A percentile compares a stretch with the other conserved stretches of the same genome.
These are phyloP conservation scores for Cyrtodaria siliqua DNA, from an alignment of 2,888 invertebrate genomes.

Conservation along the genomic window DNA sequence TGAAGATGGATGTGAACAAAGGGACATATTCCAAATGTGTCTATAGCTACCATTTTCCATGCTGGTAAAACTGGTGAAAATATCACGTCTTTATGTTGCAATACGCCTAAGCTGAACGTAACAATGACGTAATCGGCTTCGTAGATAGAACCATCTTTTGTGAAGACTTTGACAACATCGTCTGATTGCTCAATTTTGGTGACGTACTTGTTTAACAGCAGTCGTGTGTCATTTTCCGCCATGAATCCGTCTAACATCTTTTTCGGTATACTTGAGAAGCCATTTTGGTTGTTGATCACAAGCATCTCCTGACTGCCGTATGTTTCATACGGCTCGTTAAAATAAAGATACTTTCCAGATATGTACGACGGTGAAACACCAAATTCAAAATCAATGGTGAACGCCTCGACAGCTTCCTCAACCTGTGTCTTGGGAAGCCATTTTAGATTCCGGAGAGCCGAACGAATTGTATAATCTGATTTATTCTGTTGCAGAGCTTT, in stretches of 20 bases:
- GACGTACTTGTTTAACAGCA: conserved; percentile 42
- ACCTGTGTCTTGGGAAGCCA: conserved; percentile 31
- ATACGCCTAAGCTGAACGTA: conserved; percentile 61
- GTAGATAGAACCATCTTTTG: conserved; percentile 25
- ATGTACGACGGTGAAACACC: conserved; percentile 19
- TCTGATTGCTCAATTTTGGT: conserved; percentile 26
- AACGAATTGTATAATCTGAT: conserved; percentile 28
- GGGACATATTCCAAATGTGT: conserved; percentile 24
- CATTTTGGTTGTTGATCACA: conserved; percentile 32
- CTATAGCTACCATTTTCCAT: conserved; percentile 42
- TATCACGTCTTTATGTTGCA: conserved; percentile 35
- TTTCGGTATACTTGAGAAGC: conserved; percentile 24
- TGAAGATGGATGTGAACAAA: conserved; percentile 47
- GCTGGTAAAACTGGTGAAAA: conserved; percentile 50
- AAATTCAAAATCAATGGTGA: conserved; percentile 24
- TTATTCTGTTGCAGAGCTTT: too few relatives aligned
- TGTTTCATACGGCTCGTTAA: conserved; percentile 22
- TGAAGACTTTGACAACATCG: conserved; percentile 33
- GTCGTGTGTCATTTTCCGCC: conserved; percentile 10
- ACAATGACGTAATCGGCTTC: conserved; percentile 46
- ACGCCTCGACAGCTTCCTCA: conserved; percentile 38
- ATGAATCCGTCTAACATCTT: conserved; percentile 12
- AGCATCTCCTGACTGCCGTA: conserved; percentile 24
- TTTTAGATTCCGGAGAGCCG: conserved; percentile 19
- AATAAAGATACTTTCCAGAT: conserved; percentile 29